These are phyloP conservation scores for Tarsius wallacei DNA, from an alignment of 2,797 vertebrate genomes.

Conservation along the genomic window DNA sequence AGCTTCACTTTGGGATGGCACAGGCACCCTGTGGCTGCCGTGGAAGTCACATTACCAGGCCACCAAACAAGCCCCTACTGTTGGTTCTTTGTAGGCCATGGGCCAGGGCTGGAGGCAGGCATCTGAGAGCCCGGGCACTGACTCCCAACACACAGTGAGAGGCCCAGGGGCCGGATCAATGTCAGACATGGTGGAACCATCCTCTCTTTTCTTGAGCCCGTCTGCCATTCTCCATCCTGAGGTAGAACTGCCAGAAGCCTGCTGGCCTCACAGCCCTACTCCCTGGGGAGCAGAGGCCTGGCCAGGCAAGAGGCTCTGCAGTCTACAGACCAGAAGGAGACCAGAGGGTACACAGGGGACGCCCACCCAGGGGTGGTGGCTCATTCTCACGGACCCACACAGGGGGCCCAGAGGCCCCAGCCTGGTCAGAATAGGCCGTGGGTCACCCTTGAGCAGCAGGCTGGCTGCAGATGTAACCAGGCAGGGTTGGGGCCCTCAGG, in stretches of 20 bases:
- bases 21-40: neutral
- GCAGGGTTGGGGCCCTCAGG: too few species aligned
- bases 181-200: conserved; percentile 52
- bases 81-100: neutral
- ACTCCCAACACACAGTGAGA: neutral
- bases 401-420: too few species aligned
- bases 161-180: neutral
- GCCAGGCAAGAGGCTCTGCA: neutral
- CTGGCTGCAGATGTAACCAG: too few species aligned
- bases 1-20: neutral
- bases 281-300: neutral
- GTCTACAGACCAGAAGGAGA: conserved; percentile 18
- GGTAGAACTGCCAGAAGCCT: conserved; percentile 63
- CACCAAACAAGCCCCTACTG: conserved; percentile 26
- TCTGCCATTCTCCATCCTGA: conserved; percentile 76
- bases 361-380: neutral
- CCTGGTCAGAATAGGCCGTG: too few species aligned
- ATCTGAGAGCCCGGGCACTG: neutral
- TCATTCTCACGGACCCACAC: neutral
- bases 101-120: neutral
- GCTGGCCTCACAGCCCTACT: neutral
- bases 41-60: conserved; percentile 48
- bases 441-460: too few species aligned
- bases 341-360: neutral
- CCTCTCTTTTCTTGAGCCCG: conserved; percentile 57